Evolutionary conservation across 2,888 invertebrate genomes (phyloP), one percentile per base, ranked within the genome.

Genomic region (Drosophila silvestris): DNA sequence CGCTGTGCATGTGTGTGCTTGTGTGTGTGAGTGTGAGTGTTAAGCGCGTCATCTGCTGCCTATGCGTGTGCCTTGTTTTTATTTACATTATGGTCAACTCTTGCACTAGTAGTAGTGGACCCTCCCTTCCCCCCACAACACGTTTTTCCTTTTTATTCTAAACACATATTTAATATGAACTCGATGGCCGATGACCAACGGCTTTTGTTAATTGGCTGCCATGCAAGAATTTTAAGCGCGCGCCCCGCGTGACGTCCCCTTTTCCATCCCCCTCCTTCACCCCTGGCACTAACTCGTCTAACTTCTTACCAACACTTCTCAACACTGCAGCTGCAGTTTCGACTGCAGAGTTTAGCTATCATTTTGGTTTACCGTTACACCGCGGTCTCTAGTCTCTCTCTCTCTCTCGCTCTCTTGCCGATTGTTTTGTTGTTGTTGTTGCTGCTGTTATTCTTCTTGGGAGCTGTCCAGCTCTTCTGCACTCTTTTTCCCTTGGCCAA

Each of bases 331-430:
- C 70, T 80, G 66, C 69, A 73, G 63, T 59, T 57, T 71, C 26
- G 54, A 57, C 47, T 61, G 44, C 28, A 22, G 47, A 35, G 56
- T 53, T 50, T 59, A 74, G 57, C 77, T 75, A 89, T 89, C 77
- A 70, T 74, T 83, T 77, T 89, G 82, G 77, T 89, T 89, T 89
- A 90, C 86, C 84, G 89, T 89, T 90, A 86, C 32, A 77, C 74
- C 77, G 83, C 67, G 84, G 57, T 72, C 68, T 77, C 77, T 74
- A 58, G 54, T 61, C 41, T 39, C 12, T 39, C 26, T 9, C 19
- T 28, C 10, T 12, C 26, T 28, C 12, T 26, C 12, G 19, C 12
- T 41, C 30, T 41, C 9, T 39, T 37, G 57, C 62, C 54, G 51
- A 62, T 64, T 62, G 69, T 19, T 0, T 51, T 28, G 50, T 26